These are phyloP conservation scores for Laticauda laticaudata DNA, from an alignment of 2,113 vertebrate species.

Conservation along the genomic window DNA sequence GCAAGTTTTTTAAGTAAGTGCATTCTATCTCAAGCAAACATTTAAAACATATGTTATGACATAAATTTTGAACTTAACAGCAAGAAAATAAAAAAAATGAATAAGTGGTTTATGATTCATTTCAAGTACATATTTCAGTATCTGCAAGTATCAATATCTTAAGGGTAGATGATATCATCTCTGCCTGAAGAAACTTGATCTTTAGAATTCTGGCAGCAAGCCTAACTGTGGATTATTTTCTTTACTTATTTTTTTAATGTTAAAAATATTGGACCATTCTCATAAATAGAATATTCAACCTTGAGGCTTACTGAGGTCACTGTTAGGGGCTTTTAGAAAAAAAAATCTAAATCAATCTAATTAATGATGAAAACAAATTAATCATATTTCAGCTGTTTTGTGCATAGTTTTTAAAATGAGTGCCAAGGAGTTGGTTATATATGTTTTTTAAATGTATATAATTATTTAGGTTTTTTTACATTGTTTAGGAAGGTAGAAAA, in stretches of 20 bases:
- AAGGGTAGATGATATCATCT: constrained; percentile 69
- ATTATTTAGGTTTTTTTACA: neutral
- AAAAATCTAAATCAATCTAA: constrained; percentile 14
- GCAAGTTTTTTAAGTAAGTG: constrained; percentile 84
- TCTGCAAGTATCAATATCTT: constrained; percentile 45
- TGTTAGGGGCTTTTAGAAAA: constrained; percentile 21
- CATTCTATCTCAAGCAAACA: neutral
- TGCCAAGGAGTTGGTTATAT: neutral
- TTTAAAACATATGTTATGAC: constrained; percentile 7
- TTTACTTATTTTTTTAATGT: constrained; percentile 42
- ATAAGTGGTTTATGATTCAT: constrained; percentile 56
- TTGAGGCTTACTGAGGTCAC: constrained; percentile 5
- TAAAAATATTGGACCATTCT: constrained; percentile 57
- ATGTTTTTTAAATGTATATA: neutral
- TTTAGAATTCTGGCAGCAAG: constrained; percentile 68
- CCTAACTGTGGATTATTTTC: constrained; percentile 68
- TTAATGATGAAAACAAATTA: constrained; percentile 10
- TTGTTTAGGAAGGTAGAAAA: constrained; percentile 53
- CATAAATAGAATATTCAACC: constrained; percentile 2
- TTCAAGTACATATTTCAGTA: constrained; percentile 46
- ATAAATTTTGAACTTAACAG: constrained; percentile 28
- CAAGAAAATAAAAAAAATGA: constrained; percentile 43
- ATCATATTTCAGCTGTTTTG: constrained; percentile 9
- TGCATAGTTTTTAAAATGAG: constrained; percentile 30
- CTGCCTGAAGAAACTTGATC: constrained; percentile 65